Evolutionary conservation across 1,140 invertebrate species (phyloP).

Genomic region (Lasaia peninsularis): DNA sequence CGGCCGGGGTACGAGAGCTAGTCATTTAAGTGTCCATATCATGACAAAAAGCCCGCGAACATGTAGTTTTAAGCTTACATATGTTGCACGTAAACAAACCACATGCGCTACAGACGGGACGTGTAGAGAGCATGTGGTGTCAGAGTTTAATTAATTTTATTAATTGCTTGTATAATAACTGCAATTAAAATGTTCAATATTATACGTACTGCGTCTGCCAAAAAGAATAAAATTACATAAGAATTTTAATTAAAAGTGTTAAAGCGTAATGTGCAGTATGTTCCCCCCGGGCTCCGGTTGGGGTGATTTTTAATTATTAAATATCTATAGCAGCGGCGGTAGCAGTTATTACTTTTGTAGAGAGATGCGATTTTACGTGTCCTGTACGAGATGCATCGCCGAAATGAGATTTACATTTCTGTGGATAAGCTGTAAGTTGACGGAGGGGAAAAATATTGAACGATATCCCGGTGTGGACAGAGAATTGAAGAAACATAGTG

Average conservation of each 20-base stretch:
- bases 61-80: too few species aligned
- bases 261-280: conserved; percentile 62
- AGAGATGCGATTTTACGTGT: conserved; percentile 1
- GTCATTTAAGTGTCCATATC: too few species aligned
- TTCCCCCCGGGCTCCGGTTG: conserved; percentile 54
- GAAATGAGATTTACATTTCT: conserved; percentile 6
- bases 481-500: too few species aligned
- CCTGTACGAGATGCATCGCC: not conserved
- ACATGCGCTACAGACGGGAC: not conserved
- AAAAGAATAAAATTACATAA: conserved; percentile 16
- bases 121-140: not conserved
- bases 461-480: too few species aligned
- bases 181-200: conserved; percentile 8
- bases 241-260: conserved; percentile 70
- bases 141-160: conserved; percentile 1
- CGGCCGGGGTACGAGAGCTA: too few species aligned
- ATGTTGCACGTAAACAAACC: not conserved
- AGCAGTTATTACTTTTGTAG: conserved; percentile 19
- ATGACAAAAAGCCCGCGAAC: too few species aligned
- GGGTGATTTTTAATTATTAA: conserved; percentile 76
- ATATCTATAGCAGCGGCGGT: conserved; percentile 59
- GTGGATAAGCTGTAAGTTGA: not conserved
- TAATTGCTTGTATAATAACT: not conserved
- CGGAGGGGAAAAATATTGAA: not conserved
- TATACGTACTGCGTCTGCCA: not conserved